A percentile compares a stretch with the other conserved stretches of the same genome.
phyloP scores from a whole-genome alignment of 2,888 invertebrate genomes.

The Dastarcus helophoroides region DNA sequence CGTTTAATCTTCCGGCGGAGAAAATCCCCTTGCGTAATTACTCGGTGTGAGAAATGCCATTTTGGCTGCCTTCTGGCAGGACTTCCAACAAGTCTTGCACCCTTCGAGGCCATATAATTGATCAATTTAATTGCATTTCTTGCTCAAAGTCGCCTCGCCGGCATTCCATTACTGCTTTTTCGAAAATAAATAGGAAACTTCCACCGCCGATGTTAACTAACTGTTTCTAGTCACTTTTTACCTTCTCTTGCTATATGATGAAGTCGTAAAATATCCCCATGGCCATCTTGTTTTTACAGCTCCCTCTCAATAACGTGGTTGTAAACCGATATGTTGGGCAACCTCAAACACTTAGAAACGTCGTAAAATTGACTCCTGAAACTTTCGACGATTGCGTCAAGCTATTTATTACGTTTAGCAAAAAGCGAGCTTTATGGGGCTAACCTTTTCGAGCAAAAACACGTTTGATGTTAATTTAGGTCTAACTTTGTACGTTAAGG shows the following conservation, averaged over 20 bases:
- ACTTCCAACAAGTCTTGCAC: slow-evolving; percentile 12
- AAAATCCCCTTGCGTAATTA: slow-evolving; percentile 36
- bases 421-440: neutral
- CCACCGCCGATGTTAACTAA: too few species aligned
- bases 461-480: too few species aligned
- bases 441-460: too few species aligned
- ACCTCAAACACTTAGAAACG: neutral
- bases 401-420: neutral
- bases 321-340: slow-evolving; percentile 16
- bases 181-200: too few species aligned
- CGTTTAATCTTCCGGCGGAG: slow-evolving; percentile 34
- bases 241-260: too few species aligned
- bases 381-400: neutral
- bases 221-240: too few species aligned
- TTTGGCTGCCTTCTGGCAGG: slow-evolving; percentile 27
- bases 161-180: too few species aligned
- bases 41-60: slow-evolving; percentile 32
- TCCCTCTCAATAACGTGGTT: slow-evolving; percentile 23
- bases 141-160: too few species aligned
- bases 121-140: slow-evolving; percentile 27
- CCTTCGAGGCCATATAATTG: slow-evolving; percentile 20
- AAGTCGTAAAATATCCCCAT: slow-evolving; percentile 20
- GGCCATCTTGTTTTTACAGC: slow-evolving; percentile 24
- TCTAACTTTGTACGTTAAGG: too few species aligned
- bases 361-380: neutral